Evolutionary conservation across 2,888 invertebrate genomes (phyloP).

Genomic region (Trachelus troglodyta): DNA sequence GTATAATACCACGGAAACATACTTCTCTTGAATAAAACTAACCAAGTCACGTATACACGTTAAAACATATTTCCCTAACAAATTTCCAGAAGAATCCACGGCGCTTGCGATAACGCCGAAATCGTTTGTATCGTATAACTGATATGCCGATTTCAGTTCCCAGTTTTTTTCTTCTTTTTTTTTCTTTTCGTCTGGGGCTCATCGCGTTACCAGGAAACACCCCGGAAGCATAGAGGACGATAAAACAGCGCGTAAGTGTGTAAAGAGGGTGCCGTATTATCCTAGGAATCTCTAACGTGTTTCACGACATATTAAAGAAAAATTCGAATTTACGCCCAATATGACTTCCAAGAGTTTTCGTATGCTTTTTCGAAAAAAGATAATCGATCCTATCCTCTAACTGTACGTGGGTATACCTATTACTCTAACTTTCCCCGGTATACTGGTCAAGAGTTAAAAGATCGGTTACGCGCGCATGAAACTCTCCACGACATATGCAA

Average conservation of each 20-base stretch:
- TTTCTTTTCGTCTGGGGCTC: neutral
- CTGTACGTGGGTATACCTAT: neutral
- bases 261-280: neutral
- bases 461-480: neutral
- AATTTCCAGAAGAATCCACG: constrained; percentile 30
- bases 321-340: neutral
- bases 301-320: neutral
- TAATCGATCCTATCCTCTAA: neutral
- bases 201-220: neutral
- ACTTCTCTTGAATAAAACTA: neutral
- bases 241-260: neutral
- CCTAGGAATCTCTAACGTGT: neutral
- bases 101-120: constrained; percentile 19
- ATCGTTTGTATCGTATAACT: constrained; percentile 23
- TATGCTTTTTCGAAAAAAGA: neutral
- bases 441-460: neutral
- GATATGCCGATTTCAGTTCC: constrained; percentile 44
- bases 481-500: neutral
- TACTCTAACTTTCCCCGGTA: neutral
- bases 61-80: neutral
- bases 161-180: neutral
- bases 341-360: neutral
- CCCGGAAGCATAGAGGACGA: neutral
- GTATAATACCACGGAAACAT: neutral
- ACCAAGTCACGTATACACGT: neutral